A percentile compares a stretch with the other conserved stretches of the same genome.
These are phyloP conservation scores for Thelaira solivaga DNA, from an alignment of 2,888 invertebrate species.

Conservation along the genomic window DNA sequence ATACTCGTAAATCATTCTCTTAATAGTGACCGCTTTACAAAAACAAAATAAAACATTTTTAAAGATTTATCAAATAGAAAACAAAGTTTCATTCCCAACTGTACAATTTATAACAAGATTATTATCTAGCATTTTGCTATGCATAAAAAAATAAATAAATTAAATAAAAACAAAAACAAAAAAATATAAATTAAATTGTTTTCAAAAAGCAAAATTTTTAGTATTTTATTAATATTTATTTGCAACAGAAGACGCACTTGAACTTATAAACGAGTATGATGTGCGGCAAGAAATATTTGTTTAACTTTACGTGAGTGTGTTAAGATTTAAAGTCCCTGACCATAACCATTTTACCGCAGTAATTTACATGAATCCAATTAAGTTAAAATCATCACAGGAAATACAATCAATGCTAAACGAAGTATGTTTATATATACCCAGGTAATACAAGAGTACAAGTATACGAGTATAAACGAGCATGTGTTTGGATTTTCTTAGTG, in stretches of 20 bases:
- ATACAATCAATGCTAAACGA: constrained; percentile 2
- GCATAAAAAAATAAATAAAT: not conserved
- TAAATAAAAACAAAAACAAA: too few species aligned
- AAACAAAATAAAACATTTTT: not conserved
- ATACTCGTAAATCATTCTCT: too few species aligned
- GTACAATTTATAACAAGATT: not conserved
- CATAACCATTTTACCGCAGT: constrained; percentile 60
- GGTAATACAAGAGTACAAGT: too few species aligned
- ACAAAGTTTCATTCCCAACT: not conserved
- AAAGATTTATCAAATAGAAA: not conserved
- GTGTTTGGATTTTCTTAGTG: too few species aligned
- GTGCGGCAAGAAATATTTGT: not conserved
- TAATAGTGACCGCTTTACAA: not conserved
- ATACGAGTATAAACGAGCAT: too few species aligned
- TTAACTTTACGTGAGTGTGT: constrained; percentile 1
- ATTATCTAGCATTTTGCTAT: not conserved
- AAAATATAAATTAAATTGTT: too few species aligned
- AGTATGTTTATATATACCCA: not conserved
- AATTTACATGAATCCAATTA: constrained; percentile 59
- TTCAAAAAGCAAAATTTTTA: too few species aligned
- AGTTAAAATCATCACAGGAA: constrained; percentile 51
- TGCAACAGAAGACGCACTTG: not conserved
- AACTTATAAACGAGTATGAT: too few species aligned
- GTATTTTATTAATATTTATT: too few species aligned
- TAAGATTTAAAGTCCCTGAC: constrained; percentile 42